Evolutionary conservation across 2,888 invertebrate genomes (phyloP), one percentile per base, ranked within the genome.

Genomic region (Bombyx huttoni): DNA sequence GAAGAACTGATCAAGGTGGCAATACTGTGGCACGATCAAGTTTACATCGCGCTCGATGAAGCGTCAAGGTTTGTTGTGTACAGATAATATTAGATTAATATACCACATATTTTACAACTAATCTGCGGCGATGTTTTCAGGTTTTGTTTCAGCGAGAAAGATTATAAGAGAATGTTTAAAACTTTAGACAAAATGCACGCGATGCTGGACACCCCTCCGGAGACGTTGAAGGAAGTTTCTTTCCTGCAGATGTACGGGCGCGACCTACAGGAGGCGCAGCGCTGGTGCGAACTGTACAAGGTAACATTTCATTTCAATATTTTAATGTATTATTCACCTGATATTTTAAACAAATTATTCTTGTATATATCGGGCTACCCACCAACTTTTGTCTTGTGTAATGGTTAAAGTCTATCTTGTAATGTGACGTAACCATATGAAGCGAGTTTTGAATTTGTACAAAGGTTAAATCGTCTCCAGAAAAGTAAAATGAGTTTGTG

Each of bases 1-100:
- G 98, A 99, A 67, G 99, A 99, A 79, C 89, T 99, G 50, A 99
- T 99, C 54, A 90, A 99, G 52, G 98, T 99, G 0, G 99, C 99
- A 1, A 99, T 99, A 60, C 86, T 99, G 13, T 99, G 99, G 99
- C 99, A 99, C 72, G 99, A 99, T 77, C 93, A 98, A 68, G 99
- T 99, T 99, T 98, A 99, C 73, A 99, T 99, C 77, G 99, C 98
- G 0, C 82, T 99, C 13, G 96, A 96, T 70, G 98, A 98, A 77
- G 98, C 98, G 0, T 96, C 96, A 8, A 81, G 92, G 86, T 81
- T 65, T 49, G 45, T 51, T 45, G 33, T 13, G 1, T 33, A 33
- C 24, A 46, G 1, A 14, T 34, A 1, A 47, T 7, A 34, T 46
- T 50, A 0, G 8, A 7, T n/a, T 46, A 10, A 7, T 13, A 8